Percentiles rank a stretch among this genome's conserved stretches.
Conservation (phyloP, 2,888 invertebrate genomes). For the Aporophyla nigra region DNA sequence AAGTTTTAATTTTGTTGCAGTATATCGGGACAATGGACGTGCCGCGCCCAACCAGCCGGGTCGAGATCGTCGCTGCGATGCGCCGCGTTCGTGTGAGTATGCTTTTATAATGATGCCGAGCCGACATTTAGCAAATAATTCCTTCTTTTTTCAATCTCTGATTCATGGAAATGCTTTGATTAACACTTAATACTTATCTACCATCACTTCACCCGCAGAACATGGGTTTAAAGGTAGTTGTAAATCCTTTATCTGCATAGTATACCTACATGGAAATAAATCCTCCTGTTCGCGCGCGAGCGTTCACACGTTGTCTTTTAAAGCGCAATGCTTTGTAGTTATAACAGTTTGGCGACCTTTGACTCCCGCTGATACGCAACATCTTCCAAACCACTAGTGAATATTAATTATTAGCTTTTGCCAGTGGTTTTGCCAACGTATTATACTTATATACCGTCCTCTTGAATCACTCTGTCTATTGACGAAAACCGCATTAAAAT, state of each 20-base stretch:
- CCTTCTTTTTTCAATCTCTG: not conserved
- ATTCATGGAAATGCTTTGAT: not conserved
- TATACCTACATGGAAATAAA: not conserved
- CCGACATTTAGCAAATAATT: not conserved
- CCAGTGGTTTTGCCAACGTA: no score
- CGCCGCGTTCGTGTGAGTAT: conserved; percentile 97
- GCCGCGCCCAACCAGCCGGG: conserved; percentile 98
- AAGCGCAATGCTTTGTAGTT: not conserved
- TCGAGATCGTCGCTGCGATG: conserved; percentile 99
- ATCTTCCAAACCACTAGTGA: not conserved
- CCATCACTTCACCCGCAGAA: not conserved
- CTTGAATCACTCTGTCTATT: no score
- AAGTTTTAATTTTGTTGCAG: conserved; percentile 92
- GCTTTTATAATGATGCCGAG: conserved; percentile 8
- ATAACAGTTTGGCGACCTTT: not conserved
- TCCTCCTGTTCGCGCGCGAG: not conserved
- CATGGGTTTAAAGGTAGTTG: not conserved
- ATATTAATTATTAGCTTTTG: no score
- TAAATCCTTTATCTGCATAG: no score
- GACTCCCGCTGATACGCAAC: not conserved
- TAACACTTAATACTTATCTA: not conserved
- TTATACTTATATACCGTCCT: no score
- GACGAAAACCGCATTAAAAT: no score
- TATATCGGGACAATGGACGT: conserved; percentile 99
- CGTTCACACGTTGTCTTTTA: not conserved